Evolutionary conservation across 2,888 invertebrate genomes (phyloP), one percentile per base, ranked within the genome.

Genomic region (Drosophila affinis): DNA sequence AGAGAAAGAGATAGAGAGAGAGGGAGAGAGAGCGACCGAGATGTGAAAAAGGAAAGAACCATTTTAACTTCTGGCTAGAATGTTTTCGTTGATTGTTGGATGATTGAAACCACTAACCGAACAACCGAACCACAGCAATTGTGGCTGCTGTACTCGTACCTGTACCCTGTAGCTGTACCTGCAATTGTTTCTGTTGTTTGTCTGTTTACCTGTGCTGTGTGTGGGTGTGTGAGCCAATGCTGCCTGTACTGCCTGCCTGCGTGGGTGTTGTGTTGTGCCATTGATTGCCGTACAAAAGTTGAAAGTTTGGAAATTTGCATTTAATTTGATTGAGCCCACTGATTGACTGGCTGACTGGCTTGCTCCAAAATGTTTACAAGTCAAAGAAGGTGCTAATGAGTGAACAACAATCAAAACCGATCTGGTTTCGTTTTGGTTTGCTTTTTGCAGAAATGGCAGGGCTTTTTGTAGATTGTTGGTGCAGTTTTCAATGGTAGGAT

Each of bases 311-410:
- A 71, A 65, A 77, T 77, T 77, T 77, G 62, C 77, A 77, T 77
- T 87, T 86, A 86, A 87, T 88, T 81, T 86, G 74, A 81, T 83
- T 85, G 75, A 79, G 77, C 79, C 73, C 72, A 69, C 60, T 70
- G 32, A 48, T 21, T 39, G 39, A 39, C 39, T 39, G 39, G 12
- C 39, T 39, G 39, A 5, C 39, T 39, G 39, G 34, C n/a, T 49
- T 3, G 58, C 34, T 34, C 24, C 32, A 18, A 72, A 70, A 49
- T 54, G 65, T 60, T 71, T 49, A 68, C 81, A 69, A 61, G 61
- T 60, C 70, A 12, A 46, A 60, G 57, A 45, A 57, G 73, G 57
- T 65, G 79, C 79, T 85, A 85, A 80, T 85, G 70, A 80, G 64
- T 64, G n/a, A 47, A 62, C 63, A 68, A 34, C 39, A 47, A 14